Base-by-base conservation (phyloP, 2,888 invertebrate species). In the Isotomurus palustris region DNA sequence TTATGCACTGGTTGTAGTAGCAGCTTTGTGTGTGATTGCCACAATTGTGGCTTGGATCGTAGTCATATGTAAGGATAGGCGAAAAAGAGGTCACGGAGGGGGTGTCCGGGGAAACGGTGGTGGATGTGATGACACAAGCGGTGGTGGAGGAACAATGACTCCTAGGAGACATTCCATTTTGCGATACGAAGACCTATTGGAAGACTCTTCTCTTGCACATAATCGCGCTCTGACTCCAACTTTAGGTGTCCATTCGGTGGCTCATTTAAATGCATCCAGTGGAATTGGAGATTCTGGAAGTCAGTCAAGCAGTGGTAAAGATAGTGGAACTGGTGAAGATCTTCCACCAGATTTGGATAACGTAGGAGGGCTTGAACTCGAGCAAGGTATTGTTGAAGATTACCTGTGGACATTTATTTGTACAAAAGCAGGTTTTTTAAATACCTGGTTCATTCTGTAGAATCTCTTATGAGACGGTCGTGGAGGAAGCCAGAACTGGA, bases 261-360 rank as follows among this genome's bases (percentile, higher is more conserved):
- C 56, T 58, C 21, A 51, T 56, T 29, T 55, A 60, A 53, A 53
- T 51, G 19, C 60, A 32, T 45, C 41, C 8, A 22, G 8, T 44
- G 22, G 19, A 21, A 59, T 66, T 49, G 66, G 62, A 24, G 67
- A 69, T 51, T 59, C 60, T 22, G 67, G 67, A 49, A 87, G 86
- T 4, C 86, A 87, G 73, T 84, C 84, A 74, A 84, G 84, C 14
- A 83, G 84, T 8, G 86, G 86, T 72, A 87, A 87, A 76, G 88
- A 88, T 73, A 87, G 87, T 76, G 87, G 87, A 44, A 87, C 86
- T 53, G 87, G 87, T 53, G 82, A 83, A 75, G 84, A 84, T 50
- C 60, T 73, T 24, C 65, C 72, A 19, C 62, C 69, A 1, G 64
- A 66, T n/a, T 60, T 58, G 22, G 67, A 67, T 17, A 61, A 61